phyloP scores from a whole-genome alignment of 2,888 invertebrate genomes.

The Galeopsomyia nigrocyanea region DNA sequence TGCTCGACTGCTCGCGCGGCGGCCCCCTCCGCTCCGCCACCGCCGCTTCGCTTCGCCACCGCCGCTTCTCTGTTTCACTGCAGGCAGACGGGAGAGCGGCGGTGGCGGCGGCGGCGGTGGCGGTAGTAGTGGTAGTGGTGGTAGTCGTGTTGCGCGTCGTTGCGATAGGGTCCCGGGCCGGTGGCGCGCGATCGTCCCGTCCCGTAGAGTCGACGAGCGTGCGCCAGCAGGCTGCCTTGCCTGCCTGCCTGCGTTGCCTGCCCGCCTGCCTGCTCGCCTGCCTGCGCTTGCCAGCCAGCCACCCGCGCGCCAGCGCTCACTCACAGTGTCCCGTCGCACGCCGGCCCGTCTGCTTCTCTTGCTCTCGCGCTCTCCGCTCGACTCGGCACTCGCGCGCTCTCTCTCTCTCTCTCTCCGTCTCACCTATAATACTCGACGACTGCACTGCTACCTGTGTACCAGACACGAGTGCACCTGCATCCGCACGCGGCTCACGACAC shows the following conservation, averaged over 20 bases:
- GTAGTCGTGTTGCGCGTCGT: too few relatives aligned
- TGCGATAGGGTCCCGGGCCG: conserved; percentile 45
- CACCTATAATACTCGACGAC: too few relatives aligned
- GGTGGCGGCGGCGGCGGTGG: too few relatives aligned
- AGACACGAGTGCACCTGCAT: conserved; percentile 45
- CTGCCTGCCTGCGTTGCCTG: not conserved
- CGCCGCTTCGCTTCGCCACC: conserved; percentile 47
- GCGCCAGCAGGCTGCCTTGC: conserved; percentile 10
- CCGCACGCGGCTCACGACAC: conserved; percentile 22
- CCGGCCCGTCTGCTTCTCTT: conserved; percentile 66
- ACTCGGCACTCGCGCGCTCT: too few relatives aligned
- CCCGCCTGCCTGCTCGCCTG: conserved; percentile 34
- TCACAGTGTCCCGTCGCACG: conserved; percentile 68
- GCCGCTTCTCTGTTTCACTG: conserved; percentile 37
- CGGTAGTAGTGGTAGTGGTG: too few relatives aligned
- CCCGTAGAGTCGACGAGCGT: conserved; percentile 53
- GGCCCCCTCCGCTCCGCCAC: conserved; percentile 41
- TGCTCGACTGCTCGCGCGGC: not conserved
- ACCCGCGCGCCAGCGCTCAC: conserved; percentile 52
- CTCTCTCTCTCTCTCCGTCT: too few relatives aligned
- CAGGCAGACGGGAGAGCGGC: not conserved
- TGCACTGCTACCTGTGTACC: conserved; percentile 43
- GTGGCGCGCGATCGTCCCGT: conserved; percentile 52
- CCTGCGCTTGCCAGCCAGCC: conserved; percentile 45
- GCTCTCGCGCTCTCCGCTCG: conserved; percentile 53